phyloP scores from a whole-genome alignment of 2,113 vertebrate genomes.

The Philantomba maxwellii region DNA sequence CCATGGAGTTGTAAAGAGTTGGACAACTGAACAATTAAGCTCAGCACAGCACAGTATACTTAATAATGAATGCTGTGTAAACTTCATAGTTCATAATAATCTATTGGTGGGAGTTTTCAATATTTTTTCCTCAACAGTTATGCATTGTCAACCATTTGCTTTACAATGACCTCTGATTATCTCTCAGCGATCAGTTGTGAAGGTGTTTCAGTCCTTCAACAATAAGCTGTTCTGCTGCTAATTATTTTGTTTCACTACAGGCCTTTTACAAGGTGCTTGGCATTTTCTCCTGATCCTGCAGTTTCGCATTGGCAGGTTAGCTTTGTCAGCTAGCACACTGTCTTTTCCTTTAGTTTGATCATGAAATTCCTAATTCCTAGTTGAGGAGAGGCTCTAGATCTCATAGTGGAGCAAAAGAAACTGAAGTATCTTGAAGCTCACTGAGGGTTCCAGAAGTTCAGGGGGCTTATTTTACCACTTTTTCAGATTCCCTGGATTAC shows the following conservation, averaged over 20 bases:
- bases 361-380: neutral
- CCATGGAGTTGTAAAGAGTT: neutral
- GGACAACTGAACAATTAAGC: neutral
- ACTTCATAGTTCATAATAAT: neutral
- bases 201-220: neutral
- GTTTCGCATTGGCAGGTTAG: neutral
- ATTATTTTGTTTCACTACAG: neutral
- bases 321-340: fast-evolving
- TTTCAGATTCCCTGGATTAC: neutral
- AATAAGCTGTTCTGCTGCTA: neutral
- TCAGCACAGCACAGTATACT: neutral
- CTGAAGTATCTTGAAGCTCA: neutral
- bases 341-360: neutral
- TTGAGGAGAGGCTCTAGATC: neutral
- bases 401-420: neutral
- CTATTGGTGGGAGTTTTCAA: neutral
- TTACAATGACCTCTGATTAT: neutral
- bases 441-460: neutral
- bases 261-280: neutral
- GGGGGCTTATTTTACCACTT: fast-evolving
- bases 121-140: neutral
- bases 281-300: neutral
- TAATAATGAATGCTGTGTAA: neutral
- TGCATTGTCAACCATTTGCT: neutral
- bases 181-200: neutral